phyloP scores from a whole-genome alignment of 2,888 invertebrate genomes.

The Chouioia cunea region DNA sequence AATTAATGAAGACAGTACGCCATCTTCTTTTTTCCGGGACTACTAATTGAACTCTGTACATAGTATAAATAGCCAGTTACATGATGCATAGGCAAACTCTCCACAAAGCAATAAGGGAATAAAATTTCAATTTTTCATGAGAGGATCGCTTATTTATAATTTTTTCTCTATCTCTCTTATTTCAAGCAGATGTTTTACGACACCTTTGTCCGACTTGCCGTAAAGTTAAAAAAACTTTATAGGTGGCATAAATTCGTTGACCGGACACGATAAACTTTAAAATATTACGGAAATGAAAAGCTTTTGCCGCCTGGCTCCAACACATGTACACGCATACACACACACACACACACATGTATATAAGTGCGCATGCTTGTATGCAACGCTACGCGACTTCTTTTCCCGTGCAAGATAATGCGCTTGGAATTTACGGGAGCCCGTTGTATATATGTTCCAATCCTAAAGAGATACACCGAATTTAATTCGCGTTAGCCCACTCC shows the following conservation, averaged over 20 bases:
- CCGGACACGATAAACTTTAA: constrained; percentile 66
- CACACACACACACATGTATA: constrained; percentile 7
- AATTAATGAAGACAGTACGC: constrained; percentile 38
- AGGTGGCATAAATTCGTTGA: constrained; percentile 63
- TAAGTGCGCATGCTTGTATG: constrained; percentile 39
- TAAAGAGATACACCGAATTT: constrained; percentile 59
- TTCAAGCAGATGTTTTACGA: constrained; percentile 46
- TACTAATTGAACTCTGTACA: background rate
- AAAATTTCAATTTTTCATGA: background rate
- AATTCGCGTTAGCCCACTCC: constrained; percentile 55
- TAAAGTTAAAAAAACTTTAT: constrained; percentile 60
- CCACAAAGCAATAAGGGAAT: background rate
- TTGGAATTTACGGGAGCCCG: constrained; percentile 62
- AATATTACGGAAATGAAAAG: constrained; percentile 67
- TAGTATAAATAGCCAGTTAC: constrained; percentile 1
- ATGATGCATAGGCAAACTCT: constrained; percentile 11
- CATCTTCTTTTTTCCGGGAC: constrained; percentile 16
- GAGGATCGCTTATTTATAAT: constrained; percentile 36
- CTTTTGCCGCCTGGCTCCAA: constrained; percentile 55
- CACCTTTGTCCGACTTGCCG: constrained; percentile 45
- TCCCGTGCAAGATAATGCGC: constrained; percentile 66
- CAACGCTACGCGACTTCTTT: constrained; percentile 61
- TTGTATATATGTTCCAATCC: constrained; percentile 55
- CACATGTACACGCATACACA: constrained; percentile 28
- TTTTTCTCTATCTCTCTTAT: constrained; percentile 40